Base-by-base conservation (phyloP, 2,888 invertebrate species). In the Lottia scabra region DNA sequence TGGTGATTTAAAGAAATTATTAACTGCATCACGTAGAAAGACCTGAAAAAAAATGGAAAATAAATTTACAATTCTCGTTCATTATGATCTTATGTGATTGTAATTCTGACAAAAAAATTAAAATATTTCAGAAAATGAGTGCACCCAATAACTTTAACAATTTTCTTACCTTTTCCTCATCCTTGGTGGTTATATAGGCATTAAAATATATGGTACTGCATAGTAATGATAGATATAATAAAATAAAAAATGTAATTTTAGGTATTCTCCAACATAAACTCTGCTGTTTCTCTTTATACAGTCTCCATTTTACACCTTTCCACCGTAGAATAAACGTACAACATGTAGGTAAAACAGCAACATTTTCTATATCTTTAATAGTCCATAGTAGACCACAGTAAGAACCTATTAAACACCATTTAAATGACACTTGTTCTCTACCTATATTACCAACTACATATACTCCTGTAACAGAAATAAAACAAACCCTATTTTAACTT, bases 401-500 rank as follows among this genome's bases (percentile, higher is more conserved):
- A 0, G 97, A 93, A 0, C 93, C 93, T 0, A 93, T 68, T 0
- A 96, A 86, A 0, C 95, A 92, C 87, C 93, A 92, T 91, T 93
- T 93, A 45, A 95, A 91, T 0, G 92, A 90, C 0, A 96, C 96
- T 82, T 92, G 91, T 86, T 97, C 94, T 1, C 94, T 92, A 0
- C 97, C 97, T 77, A 97, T 94, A 85, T 97, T 98, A 38, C 97
- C 97, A 12, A 97, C 95, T 0, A 94, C 91, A 94, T 96, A 95
- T 0, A 96, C 95, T 81, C 97, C 98, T 96, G 87, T 26, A 89
- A 86, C 27, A 63, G 74, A 70, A 70, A 67, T 26, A 73, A 5
- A 38, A 10, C 38, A 8, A 8, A 1, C 38, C 10, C 10, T 38
- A 10, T 38, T 38, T 38, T 38, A 38, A 8, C 10, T n/a, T n/a